Conservation (phyloP, 1,140 invertebrate species). For the Drosophila mauritiana region DNA sequence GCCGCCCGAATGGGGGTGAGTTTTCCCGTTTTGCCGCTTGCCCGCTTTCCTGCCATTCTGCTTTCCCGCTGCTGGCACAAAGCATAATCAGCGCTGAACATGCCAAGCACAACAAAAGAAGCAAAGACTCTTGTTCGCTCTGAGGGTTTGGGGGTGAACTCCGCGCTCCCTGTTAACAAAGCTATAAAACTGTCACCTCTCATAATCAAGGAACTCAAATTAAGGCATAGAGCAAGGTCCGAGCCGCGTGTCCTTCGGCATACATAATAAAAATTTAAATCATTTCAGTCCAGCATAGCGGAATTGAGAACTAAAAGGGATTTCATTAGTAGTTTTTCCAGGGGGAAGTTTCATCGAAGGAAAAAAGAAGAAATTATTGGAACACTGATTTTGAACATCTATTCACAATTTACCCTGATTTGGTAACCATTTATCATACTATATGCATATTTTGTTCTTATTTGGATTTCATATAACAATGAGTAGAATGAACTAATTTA, state of each 20-base stretch:
- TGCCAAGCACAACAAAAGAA: slow-evolving; percentile 74
- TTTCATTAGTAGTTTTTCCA: slow-evolving; percentile 1
- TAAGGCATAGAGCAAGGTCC: slow-evolving; percentile 11
- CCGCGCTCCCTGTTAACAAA: slow-evolving; percentile 67
- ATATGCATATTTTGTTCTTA: neutral
- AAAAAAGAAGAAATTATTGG: neutral
- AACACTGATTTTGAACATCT: neutral
- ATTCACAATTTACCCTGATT: neutral
- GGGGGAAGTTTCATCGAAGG: no score
- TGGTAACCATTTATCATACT: neutral
- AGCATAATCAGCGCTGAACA: slow-evolving; percentile 80
- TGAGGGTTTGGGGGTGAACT: slow-evolving; percentile 10
- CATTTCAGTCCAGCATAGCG: slow-evolving; percentile 11
- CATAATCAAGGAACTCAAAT: slow-evolving; percentile 50
- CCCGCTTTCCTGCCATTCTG: slow-evolving; percentile 5
- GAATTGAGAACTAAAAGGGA: slow-evolving; percentile 10
- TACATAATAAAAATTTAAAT: slow-evolving; percentile 34
- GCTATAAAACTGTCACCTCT: slow-evolving; percentile 80
- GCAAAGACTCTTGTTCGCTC: slow-evolving; percentile 19
- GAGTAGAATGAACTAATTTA: neutral
- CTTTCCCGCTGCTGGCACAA: slow-evolving; percentile 36
- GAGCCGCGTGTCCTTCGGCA: slow-evolving; percentile 52
- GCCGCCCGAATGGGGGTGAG: slow-evolving; percentile 48
- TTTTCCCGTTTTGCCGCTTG: slow-evolving; percentile 21
- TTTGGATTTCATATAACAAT: no score